phyloP scores from a whole-genome alignment of 2,113 vertebrate species.

The Crypturellus undulatus region DNA sequence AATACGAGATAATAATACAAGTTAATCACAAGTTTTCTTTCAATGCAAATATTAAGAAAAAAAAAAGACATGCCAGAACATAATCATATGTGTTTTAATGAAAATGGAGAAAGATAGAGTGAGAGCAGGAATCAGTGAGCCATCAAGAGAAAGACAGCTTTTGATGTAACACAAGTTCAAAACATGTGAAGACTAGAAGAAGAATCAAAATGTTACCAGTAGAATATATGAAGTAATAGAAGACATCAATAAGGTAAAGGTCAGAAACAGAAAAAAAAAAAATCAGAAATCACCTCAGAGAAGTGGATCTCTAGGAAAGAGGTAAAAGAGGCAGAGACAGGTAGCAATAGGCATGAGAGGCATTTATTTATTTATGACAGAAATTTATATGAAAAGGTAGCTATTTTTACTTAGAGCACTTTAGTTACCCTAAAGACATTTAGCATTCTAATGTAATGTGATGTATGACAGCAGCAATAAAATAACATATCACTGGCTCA shows the following conservation, averaged over 20 bases:
- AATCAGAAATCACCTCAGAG: not conserved
- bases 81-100: not conserved
- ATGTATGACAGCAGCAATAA: not conserved
- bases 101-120: not conserved
- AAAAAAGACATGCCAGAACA: not conserved
- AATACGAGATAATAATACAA: rapidly evolving
- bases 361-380: not conserved
- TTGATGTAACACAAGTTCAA: not conserved
- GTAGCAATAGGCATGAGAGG: not conserved
- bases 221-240: not conserved
- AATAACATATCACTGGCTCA: not conserved
- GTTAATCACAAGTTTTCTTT: not conserved
- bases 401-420: not conserved
- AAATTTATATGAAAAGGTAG: not conserved
- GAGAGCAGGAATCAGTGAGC: not conserved
- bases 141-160: not conserved
- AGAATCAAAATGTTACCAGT: not conserved
- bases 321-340: not conserved
- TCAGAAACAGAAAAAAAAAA: not conserved
- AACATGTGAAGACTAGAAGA: not conserved
- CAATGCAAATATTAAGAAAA: not conserved
- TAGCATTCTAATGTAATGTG: not conserved
- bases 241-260: not conserved
- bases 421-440: not conserved
- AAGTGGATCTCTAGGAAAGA: not conserved